Conservation (phyloP, 92 coral and sea anemone genomes). For the Montipora capitata region DNA sequence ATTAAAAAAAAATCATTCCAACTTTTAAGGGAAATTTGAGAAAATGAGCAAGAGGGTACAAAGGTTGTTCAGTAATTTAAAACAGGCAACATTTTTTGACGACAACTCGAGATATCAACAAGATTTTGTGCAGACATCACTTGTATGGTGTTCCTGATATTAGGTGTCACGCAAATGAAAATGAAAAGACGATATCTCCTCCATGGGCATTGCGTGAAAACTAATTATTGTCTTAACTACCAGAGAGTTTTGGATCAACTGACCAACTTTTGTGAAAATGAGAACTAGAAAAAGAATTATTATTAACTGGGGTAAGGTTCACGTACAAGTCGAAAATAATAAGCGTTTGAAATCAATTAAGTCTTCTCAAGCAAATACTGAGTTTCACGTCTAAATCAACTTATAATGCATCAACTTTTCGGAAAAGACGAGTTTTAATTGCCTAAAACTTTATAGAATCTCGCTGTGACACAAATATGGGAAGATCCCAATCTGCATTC, state of each 20-base stretch:
- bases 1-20: not conserved
- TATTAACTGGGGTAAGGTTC: no score
- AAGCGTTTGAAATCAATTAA: not conserved
- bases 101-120: constrained; percentile 16
- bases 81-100: constrained; percentile 12
- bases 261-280: not conserved
- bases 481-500: constrained; percentile 39
- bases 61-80: not conserved
- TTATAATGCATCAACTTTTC: no score
- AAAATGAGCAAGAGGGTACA: not conserved
- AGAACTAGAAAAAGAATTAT: no score
- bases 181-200: not conserved
- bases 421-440: not conserved
- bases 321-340: not conserved
- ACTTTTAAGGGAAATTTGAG: not conserved
- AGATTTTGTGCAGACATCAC: not conserved
- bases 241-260: not conserved
- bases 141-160: not conserved
- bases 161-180: no score
- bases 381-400: no score
- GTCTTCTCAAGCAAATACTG: no score
- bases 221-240: not conserved
- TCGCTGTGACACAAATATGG: not conserved
- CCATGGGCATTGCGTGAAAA: not conserved
- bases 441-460: not conserved